These are phyloP conservation scores for Odontocerum albicorne DNA, from an alignment of 2,888 invertebrate species.

Conservation along the genomic window DNA sequence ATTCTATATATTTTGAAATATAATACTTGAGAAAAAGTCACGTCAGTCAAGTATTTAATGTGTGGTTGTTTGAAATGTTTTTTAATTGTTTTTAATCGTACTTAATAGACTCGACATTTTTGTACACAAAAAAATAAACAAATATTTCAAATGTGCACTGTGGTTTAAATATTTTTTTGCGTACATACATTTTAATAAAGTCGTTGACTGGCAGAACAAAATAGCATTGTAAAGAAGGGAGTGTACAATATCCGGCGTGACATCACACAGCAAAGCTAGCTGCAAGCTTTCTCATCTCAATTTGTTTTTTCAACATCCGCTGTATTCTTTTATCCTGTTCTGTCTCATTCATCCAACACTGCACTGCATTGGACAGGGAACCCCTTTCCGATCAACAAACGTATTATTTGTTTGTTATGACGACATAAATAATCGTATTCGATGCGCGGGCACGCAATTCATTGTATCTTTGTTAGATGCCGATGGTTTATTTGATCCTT, in stretches of 20 bases:
- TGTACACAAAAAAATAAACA: too few relatives aligned
- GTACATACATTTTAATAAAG: slow-evolving; percentile 23
- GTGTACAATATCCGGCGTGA: slow-evolving; percentile 28
- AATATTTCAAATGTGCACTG: too few relatives aligned
- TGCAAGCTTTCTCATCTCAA: slow-evolving; percentile 20
- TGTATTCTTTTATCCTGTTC: slow-evolving; percentile 32
- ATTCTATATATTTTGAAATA: too few relatives aligned
- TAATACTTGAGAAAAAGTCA: too few relatives aligned
- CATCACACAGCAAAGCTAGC: slow-evolving; percentile 25
- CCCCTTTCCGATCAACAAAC: slow-evolving; percentile 17
- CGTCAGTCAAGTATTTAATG: too few relatives aligned
- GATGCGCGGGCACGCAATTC: slow-evolving; percentile 17
- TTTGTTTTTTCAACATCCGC: slow-evolving; percentile 33
- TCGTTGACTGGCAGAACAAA: slow-evolving; percentile 17
- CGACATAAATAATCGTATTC: slow-evolving; percentile 26
- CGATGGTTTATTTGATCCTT: too few relatives aligned
- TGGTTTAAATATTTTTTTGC: too few relatives aligned
- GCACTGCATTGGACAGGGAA: slow-evolving; percentile 5
- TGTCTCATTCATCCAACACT: slow-evolving; percentile 20
- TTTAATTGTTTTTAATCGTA: too few relatives aligned
- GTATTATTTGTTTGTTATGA: slow-evolving; percentile 27
- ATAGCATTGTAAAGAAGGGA: slow-evolving; percentile 19
- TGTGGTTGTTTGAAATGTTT: too few relatives aligned
- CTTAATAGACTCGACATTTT: too few relatives aligned
- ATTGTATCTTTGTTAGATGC: neutral